Base-by-base conservation (phyloP, 1,140 invertebrate genomes). In the Solenopsis invicta region DNA sequence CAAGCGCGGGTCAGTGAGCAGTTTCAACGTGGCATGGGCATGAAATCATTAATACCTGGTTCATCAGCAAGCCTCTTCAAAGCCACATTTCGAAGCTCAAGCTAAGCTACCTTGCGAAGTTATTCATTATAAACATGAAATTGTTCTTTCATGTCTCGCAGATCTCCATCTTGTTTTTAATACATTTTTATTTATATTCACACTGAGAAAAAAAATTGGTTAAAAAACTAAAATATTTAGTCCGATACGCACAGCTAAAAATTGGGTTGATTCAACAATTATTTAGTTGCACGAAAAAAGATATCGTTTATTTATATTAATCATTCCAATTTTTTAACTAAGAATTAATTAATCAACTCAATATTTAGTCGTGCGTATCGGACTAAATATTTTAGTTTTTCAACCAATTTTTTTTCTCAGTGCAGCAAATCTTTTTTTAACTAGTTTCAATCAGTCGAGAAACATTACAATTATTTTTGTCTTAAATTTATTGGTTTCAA, bases 21-120 rank as follows among this genome's bases (percentile, higher is more conserved):
- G 81, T 29, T 69, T 24, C 66, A 72, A 85, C 85, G 81, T 85
- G 87, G 91, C 92, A 92, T 90, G 89, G 71, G 93, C 92, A 93
- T 92, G 91, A 93, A 94, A 94, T 93, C 90, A 93, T 94, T 93
- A 94, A 93, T 93, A 92, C 90, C 82, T 54, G 90, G 77, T 87
- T 92, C 92, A 92, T 93, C 92, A 90, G 72, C 66, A 45, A 84
- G 45, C 12, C 59, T 12, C 34, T 67, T 85, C 62, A 62, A 87
- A 66, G 41, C 50, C 37, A 34, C 48, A 62, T 41, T 76, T 45
- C 67, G 41, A 74, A 56, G 67, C n/a, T 61, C 66, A 78, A 50
- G 76, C 41, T 37, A 29, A 62, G 24, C n/a, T 50, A 37, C 29
- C 64, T 75, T 62, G n/a, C 16, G 12, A 81, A 56, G 29, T 71